Evolutionary conservation across 92 coral and sea anemone genomes (phyloP).

Genomic region (Anthopleura xanthogrammica): DNA sequence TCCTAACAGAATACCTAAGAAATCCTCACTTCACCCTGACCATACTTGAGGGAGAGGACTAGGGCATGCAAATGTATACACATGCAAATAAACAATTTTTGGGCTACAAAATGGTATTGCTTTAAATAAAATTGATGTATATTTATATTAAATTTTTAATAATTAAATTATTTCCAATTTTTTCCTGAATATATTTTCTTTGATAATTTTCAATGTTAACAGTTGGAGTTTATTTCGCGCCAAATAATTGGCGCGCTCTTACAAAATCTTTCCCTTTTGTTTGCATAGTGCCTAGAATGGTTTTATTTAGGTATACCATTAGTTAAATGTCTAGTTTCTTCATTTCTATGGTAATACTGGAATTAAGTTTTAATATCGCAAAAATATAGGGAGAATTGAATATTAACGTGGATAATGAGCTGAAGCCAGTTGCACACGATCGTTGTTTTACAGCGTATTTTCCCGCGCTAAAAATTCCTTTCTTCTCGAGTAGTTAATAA

Average conservation of each 20-base stretch:
- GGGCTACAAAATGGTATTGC: too few species aligned
- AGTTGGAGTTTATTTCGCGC: constrained; percentile 32
- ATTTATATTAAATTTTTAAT: not conserved
- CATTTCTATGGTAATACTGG: too few species aligned
- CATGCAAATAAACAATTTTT: not conserved
- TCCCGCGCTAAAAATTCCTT: constrained; percentile 13
- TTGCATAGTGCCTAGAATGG: not conserved
- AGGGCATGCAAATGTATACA: not conserved
- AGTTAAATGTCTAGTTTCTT: too few species aligned
- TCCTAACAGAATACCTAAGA: too few species aligned
- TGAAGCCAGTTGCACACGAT: not conserved
- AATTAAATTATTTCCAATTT: not conserved
- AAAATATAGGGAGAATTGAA: not conserved
- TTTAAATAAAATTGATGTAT: not conserved
- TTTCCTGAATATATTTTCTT: not conserved
- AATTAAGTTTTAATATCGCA: too few species aligned
- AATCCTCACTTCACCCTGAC: too few species aligned
- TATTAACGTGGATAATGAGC: not conserved
- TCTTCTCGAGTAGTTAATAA: not conserved
- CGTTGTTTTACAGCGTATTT: not conserved
- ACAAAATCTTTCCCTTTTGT: not conserved
- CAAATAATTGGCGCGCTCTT: constrained; percentile 16
- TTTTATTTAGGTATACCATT: not conserved
- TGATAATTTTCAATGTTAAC: not conserved
- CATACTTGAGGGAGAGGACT: too few species aligned